Base-by-base conservation (phyloP, 2,797 vertebrate species). In the Protosalanx chinensis region DNA sequence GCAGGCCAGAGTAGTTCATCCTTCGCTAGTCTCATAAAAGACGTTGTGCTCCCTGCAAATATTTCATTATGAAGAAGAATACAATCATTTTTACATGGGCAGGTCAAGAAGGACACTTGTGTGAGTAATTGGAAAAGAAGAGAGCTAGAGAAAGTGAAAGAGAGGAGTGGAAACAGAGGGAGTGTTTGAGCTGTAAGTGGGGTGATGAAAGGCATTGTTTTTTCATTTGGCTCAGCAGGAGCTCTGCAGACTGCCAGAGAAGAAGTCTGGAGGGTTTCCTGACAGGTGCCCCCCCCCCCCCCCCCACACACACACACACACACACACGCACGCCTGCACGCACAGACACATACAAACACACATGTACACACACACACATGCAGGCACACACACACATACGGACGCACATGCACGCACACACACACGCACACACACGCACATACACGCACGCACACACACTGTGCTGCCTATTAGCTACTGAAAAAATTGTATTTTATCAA, bases 161-260 rank as follows among this genome's bases (percentile, higher is more conserved):
- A 23, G n/a, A 27, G 18, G n/a, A 32, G 15, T 16, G 46, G 46
- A 56, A 71, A 76, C 8, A 16, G 58, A 82, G 81, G 75, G 79
- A 82, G 78, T 58, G 75, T 79, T 82, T 80, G 81, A 82, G 86
- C 80, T 86, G 86, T 81, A 85, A 82, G 82, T 75, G 77, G 73
- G 64, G 74, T 83, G 88, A 87, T 87, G 84, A 89, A 88, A 86
- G 85, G 78, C 79, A 76, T 76, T 84, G 75, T 75, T 84, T 74
- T 74, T 62, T 67, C 57, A 41, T 76, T 72, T 57, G 56, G 80
- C 81, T 85, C 81, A 78, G 81, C 81, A 76, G 84, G 79, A 76
- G 82, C 65, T 76, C 80, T 57, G 75, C 56, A 81, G 79, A 79
- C 76, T 84, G 69, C 65, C 76, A 77, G 79, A 75, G 82, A 80